These are phyloP conservation scores for Psylliodes chrysocephalus DNA, from an alignment of 2,888 invertebrate species.

Conservation along the genomic window DNA sequence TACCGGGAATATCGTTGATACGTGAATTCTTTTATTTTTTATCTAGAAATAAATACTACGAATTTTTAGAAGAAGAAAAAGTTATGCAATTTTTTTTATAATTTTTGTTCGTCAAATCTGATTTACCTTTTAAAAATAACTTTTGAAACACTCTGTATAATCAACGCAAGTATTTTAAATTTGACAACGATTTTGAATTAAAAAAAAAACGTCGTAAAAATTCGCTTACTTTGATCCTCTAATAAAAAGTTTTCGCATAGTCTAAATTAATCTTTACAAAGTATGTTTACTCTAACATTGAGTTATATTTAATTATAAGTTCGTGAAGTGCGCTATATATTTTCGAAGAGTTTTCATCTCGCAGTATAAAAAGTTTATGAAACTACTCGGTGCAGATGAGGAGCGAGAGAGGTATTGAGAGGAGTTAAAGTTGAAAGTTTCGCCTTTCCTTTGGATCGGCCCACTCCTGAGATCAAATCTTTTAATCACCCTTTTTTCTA, in stretches of 20 bases:
- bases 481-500: conserved; percentile 7
- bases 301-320: conserved; percentile 30
- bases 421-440: conserved; percentile 8
- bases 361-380: conserved; percentile 23
- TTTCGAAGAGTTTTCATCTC: background rate
- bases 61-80: too few relatives aligned
- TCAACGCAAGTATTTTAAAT: background rate
- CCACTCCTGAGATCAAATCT: background rate
- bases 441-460: background rate
- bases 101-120: too few relatives aligned
- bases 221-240: conserved; percentile 1
- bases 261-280: conserved; percentile 24
- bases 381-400: conserved; percentile 17
- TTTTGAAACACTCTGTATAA: too few relatives aligned
- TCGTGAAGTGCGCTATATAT: conserved; percentile 14
- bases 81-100: too few relatives aligned
- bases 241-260: conserved; percentile 15
- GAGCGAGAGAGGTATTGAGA: background rate
- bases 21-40: too few relatives aligned
- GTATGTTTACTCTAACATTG: conserved; percentile 23
- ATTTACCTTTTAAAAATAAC: too few relatives aligned
- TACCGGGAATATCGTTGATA: too few relatives aligned
- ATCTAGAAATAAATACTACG: too few relatives aligned
- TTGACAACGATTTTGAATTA: background rate
- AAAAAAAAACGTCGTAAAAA: background rate